Evolutionary conservation across 2,888 invertebrate species (phyloP).

Genomic region (Plemyria rubiginata): DNA sequence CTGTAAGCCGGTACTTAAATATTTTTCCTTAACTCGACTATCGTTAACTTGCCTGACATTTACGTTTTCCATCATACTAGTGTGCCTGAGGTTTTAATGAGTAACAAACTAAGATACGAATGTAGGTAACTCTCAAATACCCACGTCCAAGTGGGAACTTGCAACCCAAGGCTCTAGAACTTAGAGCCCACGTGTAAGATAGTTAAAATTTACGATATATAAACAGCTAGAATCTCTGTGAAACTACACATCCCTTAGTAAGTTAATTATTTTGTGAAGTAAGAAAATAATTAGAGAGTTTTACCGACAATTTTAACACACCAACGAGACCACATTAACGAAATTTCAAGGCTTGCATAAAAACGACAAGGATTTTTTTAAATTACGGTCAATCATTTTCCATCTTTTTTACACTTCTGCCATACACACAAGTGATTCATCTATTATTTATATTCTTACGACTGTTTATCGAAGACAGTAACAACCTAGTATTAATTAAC

Average conservation of each 20-base stretch:
- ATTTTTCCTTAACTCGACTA: background rate
- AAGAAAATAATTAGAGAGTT: conserved; percentile 32
- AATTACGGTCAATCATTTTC: no score
- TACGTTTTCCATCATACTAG: background rate
- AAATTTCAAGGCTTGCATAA: no score
- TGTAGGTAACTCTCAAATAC: conserved; percentile 43
- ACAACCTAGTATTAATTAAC: no score
- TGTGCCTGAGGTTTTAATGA: background rate
- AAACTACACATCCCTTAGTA: conserved; percentile 42
- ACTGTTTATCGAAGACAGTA: no score
- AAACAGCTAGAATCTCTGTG: conserved; percentile 40
- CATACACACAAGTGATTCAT: no score
- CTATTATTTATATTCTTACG: no score
- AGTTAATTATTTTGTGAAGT: conserved; percentile 37
- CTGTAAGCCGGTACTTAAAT: conserved; percentile 5
- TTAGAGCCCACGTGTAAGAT: conserved; percentile 44
- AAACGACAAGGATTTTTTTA: no score
- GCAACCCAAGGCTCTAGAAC: conserved; percentile 40
- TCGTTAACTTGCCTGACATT: background rate
- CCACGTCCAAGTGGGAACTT: conserved; percentile 50
- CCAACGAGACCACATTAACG: conserved; percentile 2
- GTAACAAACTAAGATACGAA: background rate
- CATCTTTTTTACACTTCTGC: no score
- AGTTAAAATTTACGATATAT: conserved; percentile 45
- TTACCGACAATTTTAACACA: conserved; percentile 18